Conservation (phyloP, 2,113 vertebrate genomes). For the Dicaeum eximium region DNA sequence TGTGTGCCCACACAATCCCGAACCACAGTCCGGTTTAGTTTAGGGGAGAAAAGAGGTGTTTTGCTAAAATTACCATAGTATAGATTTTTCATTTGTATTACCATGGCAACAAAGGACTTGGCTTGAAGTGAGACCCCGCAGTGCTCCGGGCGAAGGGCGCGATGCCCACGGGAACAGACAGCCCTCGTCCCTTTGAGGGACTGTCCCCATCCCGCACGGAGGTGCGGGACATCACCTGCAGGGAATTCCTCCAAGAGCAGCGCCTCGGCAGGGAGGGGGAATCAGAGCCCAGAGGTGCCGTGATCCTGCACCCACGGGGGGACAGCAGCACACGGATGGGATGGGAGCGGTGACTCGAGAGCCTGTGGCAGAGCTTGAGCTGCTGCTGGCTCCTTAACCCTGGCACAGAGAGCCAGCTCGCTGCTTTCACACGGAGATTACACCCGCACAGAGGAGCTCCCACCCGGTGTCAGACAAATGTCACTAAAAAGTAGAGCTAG, state of each 20-base stretch:
- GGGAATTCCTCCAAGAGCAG: not conserved
- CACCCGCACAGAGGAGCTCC: not conserved
- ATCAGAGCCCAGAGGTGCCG: rapidly evolving
- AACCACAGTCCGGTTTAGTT: not conserved
- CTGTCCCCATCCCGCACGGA: not conserved
- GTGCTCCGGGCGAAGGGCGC: not conserved
- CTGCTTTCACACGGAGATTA: not conserved
- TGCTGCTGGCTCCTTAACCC: not conserved
- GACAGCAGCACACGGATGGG: not conserved
- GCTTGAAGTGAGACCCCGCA: not conserved
- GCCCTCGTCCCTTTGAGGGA: not conserved
- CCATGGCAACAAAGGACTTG: constrained; percentile 26
- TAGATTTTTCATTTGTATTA: constrained; percentile 7
- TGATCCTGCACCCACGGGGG: not conserved
- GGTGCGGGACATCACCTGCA: not conserved
- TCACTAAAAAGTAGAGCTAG: not conserved
- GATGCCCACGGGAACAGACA: not conserved
- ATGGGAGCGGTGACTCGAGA: rapidly evolving
- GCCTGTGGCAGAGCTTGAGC: not conserved
- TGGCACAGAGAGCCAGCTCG: not conserved
- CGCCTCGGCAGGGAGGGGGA: not conserved
- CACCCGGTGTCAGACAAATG: not conserved
- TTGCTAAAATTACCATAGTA: constrained; percentile 34
- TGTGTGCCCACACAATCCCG: constrained; percentile 27
- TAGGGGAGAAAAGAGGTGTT: not conserved